A percentile compares a stretch with the other conserved stretches of the same genome.
Evolutionary conservation across 2,797 vertebrate species (phyloP).

Genomic region (Chromis chromis): DNA sequence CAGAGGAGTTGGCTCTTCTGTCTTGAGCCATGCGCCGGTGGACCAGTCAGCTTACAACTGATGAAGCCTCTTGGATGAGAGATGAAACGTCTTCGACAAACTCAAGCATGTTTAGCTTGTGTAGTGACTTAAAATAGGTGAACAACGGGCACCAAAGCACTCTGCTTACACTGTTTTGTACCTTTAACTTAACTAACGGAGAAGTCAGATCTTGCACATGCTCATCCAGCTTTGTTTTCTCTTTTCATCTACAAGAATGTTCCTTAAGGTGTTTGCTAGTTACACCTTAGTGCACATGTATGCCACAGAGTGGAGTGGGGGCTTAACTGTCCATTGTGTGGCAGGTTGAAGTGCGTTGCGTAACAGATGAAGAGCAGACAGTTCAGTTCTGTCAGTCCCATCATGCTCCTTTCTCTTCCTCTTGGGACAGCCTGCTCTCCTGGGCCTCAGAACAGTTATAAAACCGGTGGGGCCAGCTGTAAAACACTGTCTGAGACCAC

Average conservation of each 20-base stretch:
- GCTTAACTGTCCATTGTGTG: neutral
- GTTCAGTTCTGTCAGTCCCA: constrained; percentile 30
- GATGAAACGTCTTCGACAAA: too few species aligned
- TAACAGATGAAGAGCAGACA: constrained; percentile 32
- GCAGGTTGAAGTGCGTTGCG: constrained; percentile 5
- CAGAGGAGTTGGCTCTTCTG: too few species aligned
- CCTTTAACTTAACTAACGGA: too few species aligned
- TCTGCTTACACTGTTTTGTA: neutral
- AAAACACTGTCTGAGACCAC: constrained; percentile 38
- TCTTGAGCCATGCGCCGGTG: too few species aligned
- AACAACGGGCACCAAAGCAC: neutral
- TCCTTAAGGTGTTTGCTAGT: neutral
- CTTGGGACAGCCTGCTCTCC: constrained; percentile 27
- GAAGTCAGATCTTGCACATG: too few species aligned
- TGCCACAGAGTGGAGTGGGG: neutral
- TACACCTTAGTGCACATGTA: neutral
- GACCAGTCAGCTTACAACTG: too few species aligned
- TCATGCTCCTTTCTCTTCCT: constrained; percentile 10
- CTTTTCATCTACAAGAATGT: neutral
- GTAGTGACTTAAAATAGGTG: neutral
- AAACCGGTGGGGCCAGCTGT: constrained; percentile 15
- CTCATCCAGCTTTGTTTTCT: neutral
- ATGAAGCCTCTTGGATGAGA: too few species aligned
- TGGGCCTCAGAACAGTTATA: constrained; percentile 35
- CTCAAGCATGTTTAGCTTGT: neutral